Base-by-base conservation (phyloP, 2,888 invertebrate species). In the Ectemnius continuus region DNA sequence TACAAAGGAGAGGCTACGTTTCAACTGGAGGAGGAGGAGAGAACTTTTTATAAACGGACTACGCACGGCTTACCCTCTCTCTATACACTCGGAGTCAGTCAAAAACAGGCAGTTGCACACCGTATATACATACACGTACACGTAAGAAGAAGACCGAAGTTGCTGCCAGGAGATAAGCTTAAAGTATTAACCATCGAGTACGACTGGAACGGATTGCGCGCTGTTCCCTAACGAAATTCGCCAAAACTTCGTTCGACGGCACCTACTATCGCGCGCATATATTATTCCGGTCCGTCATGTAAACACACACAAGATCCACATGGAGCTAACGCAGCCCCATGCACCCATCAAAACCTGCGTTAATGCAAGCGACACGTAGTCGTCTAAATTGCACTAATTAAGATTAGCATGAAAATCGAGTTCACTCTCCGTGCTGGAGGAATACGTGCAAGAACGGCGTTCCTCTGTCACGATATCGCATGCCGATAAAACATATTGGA, bases 1-100 rank as follows among this genome's bases (percentile, higher is more conserved):
- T 85, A 81, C 81, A 77, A 83, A 70, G 36, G 36, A 36, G 36
- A 62, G 80, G 84, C 81, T 80, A 82, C 79, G 85, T 87, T 87
- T 85, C 83, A 81, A 84, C 75, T 77, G 79, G 79, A 74, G 47
- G 67, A 46, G 65, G 60, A 66, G 61, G 36, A 36, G 36, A 36
- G 36, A 67, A 28, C 81, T 85, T 79, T 84, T 83, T 82, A 81
- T 70, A 80, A 68, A 82, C 75, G 73, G 73, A 63, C 65, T 61
- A 78, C 73, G 73, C 72, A 72, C 65, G 68, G 65, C 48, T 45
- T 47, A 58, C 58, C 47, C 63, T 52, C 58, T 61, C 60, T 36
- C 60, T n/a, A 64, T 48, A 64, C 23, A 47, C 61, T 28, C n/a
- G n/a, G n/a, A 52, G 18, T 58, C 13, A 58, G 16, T 6, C n/a